Evolutionary conservation across 1,140 invertebrate genomes (phyloP), one percentile per base, ranked within the genome.

Genomic region (Drosophila bifasciata): DNA sequence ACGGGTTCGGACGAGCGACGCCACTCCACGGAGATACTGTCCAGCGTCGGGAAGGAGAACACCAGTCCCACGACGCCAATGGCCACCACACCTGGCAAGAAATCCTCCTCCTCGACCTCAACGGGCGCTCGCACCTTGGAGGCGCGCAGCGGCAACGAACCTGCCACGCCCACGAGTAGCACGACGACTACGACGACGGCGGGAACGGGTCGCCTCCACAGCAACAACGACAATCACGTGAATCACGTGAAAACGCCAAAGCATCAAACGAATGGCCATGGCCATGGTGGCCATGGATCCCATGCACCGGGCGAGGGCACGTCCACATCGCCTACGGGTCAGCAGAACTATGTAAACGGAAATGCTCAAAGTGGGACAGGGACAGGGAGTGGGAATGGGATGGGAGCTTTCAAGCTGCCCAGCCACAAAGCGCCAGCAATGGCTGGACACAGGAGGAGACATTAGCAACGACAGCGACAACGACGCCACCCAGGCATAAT

Each of bases 21-120:
- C 2, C 91, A 91, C 74, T 91, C 91, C 11, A 90, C 90, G 5
- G 91, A 92, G 56, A 89, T 91, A 32, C 58, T 91, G 5, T 90
- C 89, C 11, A 84, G 79, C 11, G 83, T 64, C 8, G 88, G 88
- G 19, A 91, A 91, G 46, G 90, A 91, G 41, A 91, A 91, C 56
- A 90, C 89, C 50, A 91, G 84, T 51, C 90, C 90, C 15, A 79
- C 71, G 0, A 46, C 68, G 2, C 62, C 66, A 1, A 36, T 36
- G 0, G 64, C 64, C 16, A 61, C 52, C 6, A 61, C 69, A 15
- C 84, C 78, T 0, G 79, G 83, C 21, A 77, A 79, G 55, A 89
- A 89, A 44, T 40, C 61, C 4, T 52, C 66, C 11, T 46, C 84
- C 6, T 56, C 64, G 0, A 56, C 60, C 15, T 48, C 61, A 1